These are phyloP conservation scores for Eleutherodactylus coqui DNA, from an alignment of 2,797 vertebrate species.

Conservation along the genomic window DNA sequence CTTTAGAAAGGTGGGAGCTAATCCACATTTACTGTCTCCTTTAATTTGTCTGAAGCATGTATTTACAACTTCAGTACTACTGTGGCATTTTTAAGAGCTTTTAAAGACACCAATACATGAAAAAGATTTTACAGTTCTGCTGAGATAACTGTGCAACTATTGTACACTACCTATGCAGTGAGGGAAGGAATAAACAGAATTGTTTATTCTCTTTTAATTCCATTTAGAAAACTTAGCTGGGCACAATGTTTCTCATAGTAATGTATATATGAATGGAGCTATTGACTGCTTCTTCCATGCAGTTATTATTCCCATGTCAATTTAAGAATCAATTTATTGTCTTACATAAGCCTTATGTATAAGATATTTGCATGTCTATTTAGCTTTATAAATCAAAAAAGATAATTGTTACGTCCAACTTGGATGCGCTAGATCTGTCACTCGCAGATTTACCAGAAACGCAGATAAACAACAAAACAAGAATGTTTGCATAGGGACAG, in stretches of 20 bases:
- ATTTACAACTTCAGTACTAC: too few species aligned
- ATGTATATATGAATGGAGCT: not conserved
- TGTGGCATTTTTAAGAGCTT: too few species aligned
- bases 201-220: not conserved
- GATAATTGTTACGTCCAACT: too few species aligned
- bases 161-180: not conserved
- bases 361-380: not conserved
- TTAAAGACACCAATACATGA: not conserved
- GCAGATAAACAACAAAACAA: too few species aligned
- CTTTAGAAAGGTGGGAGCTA: too few species aligned
- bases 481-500: too few species aligned
- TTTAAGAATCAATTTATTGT: slow-evolving; percentile 1
- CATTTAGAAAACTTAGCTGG: not conserved
- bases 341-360: not conserved
- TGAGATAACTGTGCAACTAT: not conserved
- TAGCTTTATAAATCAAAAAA: not conserved
- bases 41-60: too few species aligned
- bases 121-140: not conserved
- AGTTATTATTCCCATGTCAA: not conserved
- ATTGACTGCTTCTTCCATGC: not conserved
- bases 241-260: not conserved
- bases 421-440: too few species aligned
- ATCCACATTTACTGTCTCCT: too few species aligned
- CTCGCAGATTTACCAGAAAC: too few species aligned
- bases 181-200: too few species aligned